Percentiles rank a stretch among this genome's conserved stretches.
These are phyloP conservation scores for Acinonyx jubatus DNA, from an alignment of 2,113 vertebrate genomes.

Conservation along the genomic window DNA sequence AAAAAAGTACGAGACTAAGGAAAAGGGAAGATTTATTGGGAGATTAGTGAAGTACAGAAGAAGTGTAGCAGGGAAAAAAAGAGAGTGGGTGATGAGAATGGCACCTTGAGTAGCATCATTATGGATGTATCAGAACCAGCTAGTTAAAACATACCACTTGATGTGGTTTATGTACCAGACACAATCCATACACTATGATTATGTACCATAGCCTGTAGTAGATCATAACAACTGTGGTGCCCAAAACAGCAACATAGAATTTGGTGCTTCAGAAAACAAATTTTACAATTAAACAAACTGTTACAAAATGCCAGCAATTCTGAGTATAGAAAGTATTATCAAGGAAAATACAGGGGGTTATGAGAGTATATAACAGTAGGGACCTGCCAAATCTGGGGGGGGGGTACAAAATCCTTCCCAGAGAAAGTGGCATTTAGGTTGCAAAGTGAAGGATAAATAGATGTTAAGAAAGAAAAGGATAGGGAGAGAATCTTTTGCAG, in stretches of 20 bases:
- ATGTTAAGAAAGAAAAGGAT: background rate
- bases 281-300: slow-evolving; percentile 3
- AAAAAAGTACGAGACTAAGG: background rate
- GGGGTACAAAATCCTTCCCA: background rate
- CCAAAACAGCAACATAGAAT: background rate
- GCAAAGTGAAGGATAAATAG: background rate
- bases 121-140: background rate
- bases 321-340: background rate
- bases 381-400: background rate
- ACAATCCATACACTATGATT: background rate
- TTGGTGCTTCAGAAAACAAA: background rate
- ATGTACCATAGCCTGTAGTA: background rate
- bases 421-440: background rate
- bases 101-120: background rate
- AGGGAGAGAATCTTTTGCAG: background rate
- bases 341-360: background rate
- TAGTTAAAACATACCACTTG: background rate
- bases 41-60: background rate
- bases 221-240: background rate
- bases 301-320: background rate
- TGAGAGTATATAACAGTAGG: background rate
- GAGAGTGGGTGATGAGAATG: background rate
- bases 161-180: background rate
- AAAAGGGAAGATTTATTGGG: background rate
- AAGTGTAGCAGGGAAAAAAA: background rate